A percentile compares a stretch with the other conserved stretches of the same genome.
These are phyloP conservation scores for Acestrorhynchus altus DNA, from an alignment of 2,797 vertebrate genomes.

Conservation along the genomic window DNA sequence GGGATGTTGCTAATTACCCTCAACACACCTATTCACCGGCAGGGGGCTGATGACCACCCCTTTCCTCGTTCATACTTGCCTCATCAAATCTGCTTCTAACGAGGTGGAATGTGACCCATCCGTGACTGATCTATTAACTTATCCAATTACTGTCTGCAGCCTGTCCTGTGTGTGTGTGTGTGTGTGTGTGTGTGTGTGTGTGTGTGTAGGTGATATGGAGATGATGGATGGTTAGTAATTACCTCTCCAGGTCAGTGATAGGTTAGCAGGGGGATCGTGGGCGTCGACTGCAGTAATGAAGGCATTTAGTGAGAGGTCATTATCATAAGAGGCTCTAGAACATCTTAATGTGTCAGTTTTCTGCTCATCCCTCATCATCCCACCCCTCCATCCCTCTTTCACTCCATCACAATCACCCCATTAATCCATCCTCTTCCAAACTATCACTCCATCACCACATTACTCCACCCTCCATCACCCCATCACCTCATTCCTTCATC, in stretches of 20 bases:
- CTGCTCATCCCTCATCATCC: too few relatives aligned
- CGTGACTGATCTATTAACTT: slow-evolving; percentile 54
- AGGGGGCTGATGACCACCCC: slow-evolving; percentile 46
- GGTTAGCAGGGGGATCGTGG: slow-evolving; percentile 7
- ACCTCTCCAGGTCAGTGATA: slow-evolving; percentile 43
- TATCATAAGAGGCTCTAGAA: not conserved
- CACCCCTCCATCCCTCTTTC: too few relatives aligned
- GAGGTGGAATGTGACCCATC: slow-evolving; percentile 49
- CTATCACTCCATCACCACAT: too few relatives aligned
- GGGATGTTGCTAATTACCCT: slow-evolving; percentile 53
- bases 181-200: slow-evolving; percentile 10
- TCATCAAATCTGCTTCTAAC: slow-evolving; percentile 46
- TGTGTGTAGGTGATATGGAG: slow-evolving; percentile 39
- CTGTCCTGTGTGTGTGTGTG: not conserved
- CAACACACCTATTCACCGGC: slow-evolving; percentile 58
- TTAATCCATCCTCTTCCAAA: too few relatives aligned
- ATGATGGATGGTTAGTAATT: slow-evolving; percentile 48
- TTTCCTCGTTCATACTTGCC: slow-evolving; percentile 21
- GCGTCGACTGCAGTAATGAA: slow-evolving; percentile 41
- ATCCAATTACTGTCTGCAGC: slow-evolving; percentile 26
- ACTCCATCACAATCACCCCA: too few relatives aligned
- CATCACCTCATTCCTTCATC: too few relatives aligned
- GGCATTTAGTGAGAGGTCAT: slow-evolving; percentile 1
- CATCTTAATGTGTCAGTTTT: not conserved
- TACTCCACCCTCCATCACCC: too few relatives aligned